Conservation (phyloP, 1,140 invertebrate species). For the Cardiocondyla obscurior region DNA sequence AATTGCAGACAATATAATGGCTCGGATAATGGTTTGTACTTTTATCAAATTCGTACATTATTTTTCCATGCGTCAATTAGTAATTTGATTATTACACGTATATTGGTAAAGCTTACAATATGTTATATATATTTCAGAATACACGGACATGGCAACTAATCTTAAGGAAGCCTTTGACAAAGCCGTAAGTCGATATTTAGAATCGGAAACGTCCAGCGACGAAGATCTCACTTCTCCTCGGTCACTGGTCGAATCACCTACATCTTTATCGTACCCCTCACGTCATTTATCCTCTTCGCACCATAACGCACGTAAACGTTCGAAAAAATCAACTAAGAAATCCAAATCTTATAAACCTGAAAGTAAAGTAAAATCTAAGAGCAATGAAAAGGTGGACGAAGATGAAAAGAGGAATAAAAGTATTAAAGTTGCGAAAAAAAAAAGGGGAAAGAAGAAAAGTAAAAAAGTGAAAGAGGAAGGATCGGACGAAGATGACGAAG, state of each 20-base stretch:
- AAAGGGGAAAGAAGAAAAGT: slow-evolving; percentile 75
- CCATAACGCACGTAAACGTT: slow-evolving; percentile 77
- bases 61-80: neutral
- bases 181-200: slow-evolving; percentile 91
- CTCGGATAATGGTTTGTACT: slow-evolving; percentile 90
- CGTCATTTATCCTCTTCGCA: slow-evolving; percentile 72
- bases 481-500: slow-evolving; percentile 77
- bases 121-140: slow-evolving; percentile 86
- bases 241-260: slow-evolving; percentile 55
- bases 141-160: slow-evolving; percentile 94
- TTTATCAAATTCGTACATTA: slow-evolving; percentile 7
- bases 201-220: slow-evolving; percentile 91
- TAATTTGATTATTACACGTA: slow-evolving; percentile 33
- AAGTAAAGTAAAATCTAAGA: slow-evolving; percentile 74
- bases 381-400: slow-evolving; percentile 80
- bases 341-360: slow-evolving; percentile 77
- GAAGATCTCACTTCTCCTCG: slow-evolving; percentile 74
- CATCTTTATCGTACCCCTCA: slow-evolving; percentile 72
- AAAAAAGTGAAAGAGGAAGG: slow-evolving; percentile 80
- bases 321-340: slow-evolving; percentile 79
- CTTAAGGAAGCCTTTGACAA: slow-evolving; percentile 91
- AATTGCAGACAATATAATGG: slow-evolving; percentile 97
- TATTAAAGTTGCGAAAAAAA: slow-evolving; percentile 70
- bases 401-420: slow-evolving; percentile 71
- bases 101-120: neutral